Base-by-base conservation (phyloP, 2,888 invertebrate genomes). In the Synergus laeviventris region DNA sequence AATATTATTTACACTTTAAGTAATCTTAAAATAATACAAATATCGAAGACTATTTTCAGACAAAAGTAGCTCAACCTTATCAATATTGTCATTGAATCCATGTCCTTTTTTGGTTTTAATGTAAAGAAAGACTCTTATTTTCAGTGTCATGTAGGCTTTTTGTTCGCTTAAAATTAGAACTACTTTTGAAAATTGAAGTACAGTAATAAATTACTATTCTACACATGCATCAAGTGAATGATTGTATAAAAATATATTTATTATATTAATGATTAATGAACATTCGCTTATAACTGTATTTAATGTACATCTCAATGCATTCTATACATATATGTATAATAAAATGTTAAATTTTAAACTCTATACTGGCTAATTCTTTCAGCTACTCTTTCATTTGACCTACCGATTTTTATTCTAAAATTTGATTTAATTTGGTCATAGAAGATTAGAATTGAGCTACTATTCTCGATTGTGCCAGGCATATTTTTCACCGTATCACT, bases 211-310 rank as follows among this genome's bases (percentile, higher is more conserved):
- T 70, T 12, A 49, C 3, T 14, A 49, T 56, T 21, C 21, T 9
- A 31, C 31, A 39, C 45, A n/a, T 59, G 24, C 39, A 39, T 11
- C 21, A 59, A 59, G 59, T 74, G 38, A 60, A 66, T 76, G 31
- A 70, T 74, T 76, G 62, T 64, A 73, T 60, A 75, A 64, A 45
- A 62, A 64, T 16, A 62, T 70, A 62, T 76, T 60, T 74, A 64
- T 74, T 62, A 66, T 64, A 70, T 42, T 73, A 73, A 45, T 49
- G 31, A 49, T 73, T 49, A 59, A 36, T 74, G 59, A 74, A 74
- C 24, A 60, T 59, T 60, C 42, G 74, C 8, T 38, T 60, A 39
- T 42, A 39, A 59, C 42, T 39, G 38, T 59, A 74, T 42, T 11
- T 9, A 74, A 16, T 64, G 39, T 64, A 31, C 64, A 14, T 36